Conservation (phyloP, 1,140 invertebrate species). For the Sesamia nonagrioides region DNA sequence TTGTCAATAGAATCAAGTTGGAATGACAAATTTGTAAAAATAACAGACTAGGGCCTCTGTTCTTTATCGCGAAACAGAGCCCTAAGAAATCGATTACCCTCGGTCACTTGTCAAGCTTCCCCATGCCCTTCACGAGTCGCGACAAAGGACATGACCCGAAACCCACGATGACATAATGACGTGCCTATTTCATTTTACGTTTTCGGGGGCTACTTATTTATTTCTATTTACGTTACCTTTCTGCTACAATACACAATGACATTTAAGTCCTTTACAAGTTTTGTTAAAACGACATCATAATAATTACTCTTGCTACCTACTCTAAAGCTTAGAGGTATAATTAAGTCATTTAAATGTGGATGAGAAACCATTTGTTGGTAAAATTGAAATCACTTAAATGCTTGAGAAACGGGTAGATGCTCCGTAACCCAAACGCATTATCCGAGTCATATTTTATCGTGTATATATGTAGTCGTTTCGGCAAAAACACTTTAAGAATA, state of each 20-base stretch:
- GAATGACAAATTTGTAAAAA: too few species aligned
- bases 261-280: not conserved
- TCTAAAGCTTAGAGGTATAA: not conserved
- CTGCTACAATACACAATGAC: not conserved
- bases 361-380: not conserved
- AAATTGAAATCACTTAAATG: not conserved
- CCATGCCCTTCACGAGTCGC: not conserved
- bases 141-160: slow-evolving; percentile 17
- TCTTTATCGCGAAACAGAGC: not conserved
- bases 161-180: slow-evolving; percentile 33
- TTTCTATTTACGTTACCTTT: slow-evolving; percentile 11
- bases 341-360: slow-evolving; percentile 1
- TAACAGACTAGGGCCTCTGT: too few species aligned
- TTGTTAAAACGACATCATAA: not conserved
- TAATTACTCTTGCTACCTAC: not conserved
- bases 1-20: too few species aligned
- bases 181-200: slow-evolving; percentile 13
- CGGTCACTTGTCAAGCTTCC: slow-evolving; percentile 13
- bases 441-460: slow-evolving; percentile 16
- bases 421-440: not conserved
- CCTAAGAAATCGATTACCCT: slow-evolving; percentile 5
- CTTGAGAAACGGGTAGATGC: not conserved
- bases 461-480: not conserved
- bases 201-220: slow-evolving; percentile 4
- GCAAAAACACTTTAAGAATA: slow-evolving; percentile 15